Evolutionary conservation across 2,888 invertebrate genomes (phyloP), one percentile per base, ranked within the genome.

Genomic region (Clitarchus hookeri): DNA sequence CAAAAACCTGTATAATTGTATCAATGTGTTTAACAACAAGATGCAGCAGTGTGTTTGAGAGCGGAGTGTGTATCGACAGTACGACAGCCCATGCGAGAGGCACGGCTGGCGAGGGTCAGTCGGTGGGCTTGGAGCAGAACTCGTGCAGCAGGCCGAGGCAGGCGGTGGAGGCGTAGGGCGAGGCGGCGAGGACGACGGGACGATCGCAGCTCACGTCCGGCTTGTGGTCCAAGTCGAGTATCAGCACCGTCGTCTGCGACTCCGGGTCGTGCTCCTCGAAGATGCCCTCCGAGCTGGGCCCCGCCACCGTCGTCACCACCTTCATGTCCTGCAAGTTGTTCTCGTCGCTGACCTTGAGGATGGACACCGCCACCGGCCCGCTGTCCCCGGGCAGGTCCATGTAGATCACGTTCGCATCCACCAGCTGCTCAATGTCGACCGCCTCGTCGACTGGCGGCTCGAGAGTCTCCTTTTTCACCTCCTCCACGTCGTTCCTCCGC

Each of bases 211-310:
- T 8, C 13, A 9, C 65, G 65, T 19, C 65, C 8, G 23, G 23
- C n/a, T n/a, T 65, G n/a, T 65, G 19, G n/a, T 65, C 65, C 65
- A 65, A 23, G 65, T 65, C 65, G 13, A 65, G 65, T 11, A 65
- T 65, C 65, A 65, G 65, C 65, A 65, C 65, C 65, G 65, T 65
- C 23, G 65, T 65, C 65, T 65, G 65, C n/a, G 65, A n/a, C 65
- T 65, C 65, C 0, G 65, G 65, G 65, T 65, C 65, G 23, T 19
- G 19, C 65, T 65, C 65, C 65, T 65, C 65, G 65, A 65, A n/a
- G 65, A 65, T 65, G 65, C 65, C 65, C 65, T 65, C 11, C 19
- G 65, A 65, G n/a, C 65, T n/a, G 65, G 0, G 8, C 23, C 65
- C 48, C 48, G 12, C 48, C 16, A 8, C 48, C 48, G 16, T 11